Percentiles rank a stretch among this genome's conserved stretches.
Conservation (phyloP, 2,113 vertebrate species). For the Hippocampus guttulatus region DNA sequence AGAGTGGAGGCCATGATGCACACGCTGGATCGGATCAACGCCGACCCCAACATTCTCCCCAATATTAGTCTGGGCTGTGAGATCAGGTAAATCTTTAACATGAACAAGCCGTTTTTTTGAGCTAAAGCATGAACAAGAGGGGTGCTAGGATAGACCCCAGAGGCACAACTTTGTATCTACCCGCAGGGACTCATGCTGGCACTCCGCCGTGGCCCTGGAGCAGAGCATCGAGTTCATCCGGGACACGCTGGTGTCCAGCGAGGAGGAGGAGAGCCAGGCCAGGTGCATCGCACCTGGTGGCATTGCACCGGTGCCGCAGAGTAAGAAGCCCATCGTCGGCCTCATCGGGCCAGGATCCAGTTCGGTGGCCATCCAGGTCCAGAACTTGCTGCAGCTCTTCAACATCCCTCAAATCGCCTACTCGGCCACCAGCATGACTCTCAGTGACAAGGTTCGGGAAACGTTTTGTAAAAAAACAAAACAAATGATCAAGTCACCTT, state of each 20-base stretch:
- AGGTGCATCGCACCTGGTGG: conserved; percentile 74
- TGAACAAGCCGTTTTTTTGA: not conserved
- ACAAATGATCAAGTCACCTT: not conserved
- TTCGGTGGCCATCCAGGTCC: conserved; percentile 97
- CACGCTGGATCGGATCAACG: conserved; percentile 92
- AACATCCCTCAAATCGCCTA: conserved; percentile 99
- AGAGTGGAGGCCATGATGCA: conserved; percentile 98
- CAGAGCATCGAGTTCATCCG: conserved; percentile 99
- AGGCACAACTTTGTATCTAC: not conserved
- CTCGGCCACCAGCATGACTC: conserved; percentile 97
- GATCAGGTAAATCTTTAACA: conserved; percentile 71
- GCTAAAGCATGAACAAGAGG: not conserved
- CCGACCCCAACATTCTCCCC: conserved; percentile 83
- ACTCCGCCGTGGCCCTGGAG: conserved; percentile 94
- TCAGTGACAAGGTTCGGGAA: conserved; percentile 83
- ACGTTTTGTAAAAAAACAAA: not conserved
- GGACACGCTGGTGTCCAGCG: conserved; percentile 89
- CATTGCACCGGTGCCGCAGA: conserved; percentile 72
- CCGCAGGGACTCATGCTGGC: conserved; percentile 92
- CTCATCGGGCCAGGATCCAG: conserved; percentile 97
- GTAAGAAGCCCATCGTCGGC: conserved; percentile 95
- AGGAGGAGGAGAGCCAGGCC: conserved; percentile 88
- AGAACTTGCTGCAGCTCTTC: conserved; percentile 96
- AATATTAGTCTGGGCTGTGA: conserved; percentile 94
- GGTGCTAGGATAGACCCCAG: not conserved